Conservation (phyloP, 1,140 invertebrate species). For the Orussus abietinus region DNA sequence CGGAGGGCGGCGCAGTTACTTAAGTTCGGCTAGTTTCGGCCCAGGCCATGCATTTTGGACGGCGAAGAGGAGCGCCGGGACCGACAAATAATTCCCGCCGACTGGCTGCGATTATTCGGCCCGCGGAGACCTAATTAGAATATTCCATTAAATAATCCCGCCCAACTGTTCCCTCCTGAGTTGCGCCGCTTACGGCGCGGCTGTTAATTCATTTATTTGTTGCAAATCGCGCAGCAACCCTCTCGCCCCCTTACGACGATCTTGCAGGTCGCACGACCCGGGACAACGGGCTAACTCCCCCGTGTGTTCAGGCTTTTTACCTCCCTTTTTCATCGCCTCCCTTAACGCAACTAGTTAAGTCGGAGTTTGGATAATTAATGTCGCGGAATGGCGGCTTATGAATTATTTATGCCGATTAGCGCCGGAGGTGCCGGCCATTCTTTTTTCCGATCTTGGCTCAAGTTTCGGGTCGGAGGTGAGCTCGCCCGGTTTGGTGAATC, state of each 20-base stretch:
- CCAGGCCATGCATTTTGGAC: constrained; percentile 4
- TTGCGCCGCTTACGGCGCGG: too few species aligned
- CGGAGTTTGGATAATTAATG: background rate
- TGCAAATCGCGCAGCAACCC: too few species aligned
- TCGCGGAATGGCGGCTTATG: background rate
- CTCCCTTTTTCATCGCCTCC: background rate
- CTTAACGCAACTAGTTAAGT: background rate
- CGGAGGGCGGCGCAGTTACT: too few species aligned
- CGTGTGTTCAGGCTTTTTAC: too few species aligned
- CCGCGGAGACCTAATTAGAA: constrained; percentile 9
- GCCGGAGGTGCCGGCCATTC: background rate
- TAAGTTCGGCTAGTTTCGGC: too few species aligned
- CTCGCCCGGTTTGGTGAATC: too few species aligned
- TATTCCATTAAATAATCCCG: constrained; percentile 13
- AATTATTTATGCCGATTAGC: background rate
- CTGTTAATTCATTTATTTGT: too few species aligned
- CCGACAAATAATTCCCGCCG: constrained; percentile 6
- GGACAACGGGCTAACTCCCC: too few species aligned
- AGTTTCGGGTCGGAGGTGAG: too few species aligned
- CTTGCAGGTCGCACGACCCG: too few species aligned
- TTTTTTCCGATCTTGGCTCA: too few species aligned
- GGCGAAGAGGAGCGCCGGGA: background rate
- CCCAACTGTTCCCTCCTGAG: constrained; percentile 11
- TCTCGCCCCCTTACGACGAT: too few species aligned
- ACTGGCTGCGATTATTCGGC: constrained; percentile 9